These are phyloP conservation scores for Lepus timidus DNA, from an alignment of 2,113 vertebrate species.

Conservation along the genomic window DNA sequence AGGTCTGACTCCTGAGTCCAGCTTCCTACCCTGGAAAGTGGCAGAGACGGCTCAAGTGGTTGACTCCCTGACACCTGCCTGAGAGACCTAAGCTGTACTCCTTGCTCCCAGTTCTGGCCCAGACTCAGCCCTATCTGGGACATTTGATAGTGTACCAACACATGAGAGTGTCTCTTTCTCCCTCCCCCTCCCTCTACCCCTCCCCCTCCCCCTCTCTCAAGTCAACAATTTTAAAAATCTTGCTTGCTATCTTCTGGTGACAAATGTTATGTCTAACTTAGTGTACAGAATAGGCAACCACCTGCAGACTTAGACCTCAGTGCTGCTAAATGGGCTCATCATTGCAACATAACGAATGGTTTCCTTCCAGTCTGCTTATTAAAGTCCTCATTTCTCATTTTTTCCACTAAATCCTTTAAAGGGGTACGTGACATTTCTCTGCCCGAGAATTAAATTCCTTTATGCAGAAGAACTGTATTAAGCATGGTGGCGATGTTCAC, in stretches of 20 bases:
- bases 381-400: neutral
- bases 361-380: neutral
- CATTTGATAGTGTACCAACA: no score
- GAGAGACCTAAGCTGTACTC: no score
- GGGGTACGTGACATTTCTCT: neutral
- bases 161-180: no score
- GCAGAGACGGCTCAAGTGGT: no score
- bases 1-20: no score
- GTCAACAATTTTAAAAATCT: neutral
- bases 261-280: neutral
- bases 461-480: neutral
- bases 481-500: neutral
- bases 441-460: neutral
- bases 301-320: neutral
- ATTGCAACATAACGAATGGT: neutral
- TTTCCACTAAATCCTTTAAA: neutral
- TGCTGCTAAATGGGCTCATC: accelerated
- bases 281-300: accelerated
- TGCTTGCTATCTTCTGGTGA: neutral
- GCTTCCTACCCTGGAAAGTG: no score
- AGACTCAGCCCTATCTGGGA: no score
- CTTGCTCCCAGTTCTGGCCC: no score
- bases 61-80: no score
- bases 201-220: no score
- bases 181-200: no score